Evolutionary conservation across 2,797 vertebrate species (phyloP).

Genomic region (Leptatherina wallacei): DNA sequence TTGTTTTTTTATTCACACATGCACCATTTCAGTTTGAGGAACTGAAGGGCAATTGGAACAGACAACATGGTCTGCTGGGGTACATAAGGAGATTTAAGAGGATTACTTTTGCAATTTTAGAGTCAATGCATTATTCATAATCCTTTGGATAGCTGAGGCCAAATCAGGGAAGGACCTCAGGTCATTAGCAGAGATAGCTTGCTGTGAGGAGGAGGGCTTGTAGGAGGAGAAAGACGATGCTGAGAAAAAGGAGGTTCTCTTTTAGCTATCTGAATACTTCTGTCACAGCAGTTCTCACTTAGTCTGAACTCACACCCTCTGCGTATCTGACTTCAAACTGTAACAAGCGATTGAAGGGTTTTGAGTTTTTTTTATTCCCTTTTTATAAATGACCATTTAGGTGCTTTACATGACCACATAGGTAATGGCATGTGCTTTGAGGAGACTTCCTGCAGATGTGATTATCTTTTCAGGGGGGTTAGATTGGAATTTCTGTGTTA

Average conservation of each 20-base stretch:
- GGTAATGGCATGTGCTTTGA: conserved; percentile 47
- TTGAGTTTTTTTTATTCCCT: conserved; percentile 44
- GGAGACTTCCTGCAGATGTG: conserved; percentile 69
- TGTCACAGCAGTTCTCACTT: conserved; percentile 62
- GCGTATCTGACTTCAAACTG: conserved; percentile 58
- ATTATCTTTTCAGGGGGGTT: conserved; percentile 70
- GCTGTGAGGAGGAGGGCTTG: conserved; percentile 57
- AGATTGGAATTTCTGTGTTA: conserved; percentile 71
- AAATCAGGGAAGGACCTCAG: conserved; percentile 83
- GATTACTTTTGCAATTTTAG: conserved; percentile 89
- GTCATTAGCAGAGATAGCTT: conserved; percentile 80
- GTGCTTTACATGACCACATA: conserved; percentile 59
- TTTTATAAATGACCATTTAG: conserved; percentile 63
- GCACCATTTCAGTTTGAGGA: conserved; percentile 66
- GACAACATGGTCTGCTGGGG: conserved; percentile 80
- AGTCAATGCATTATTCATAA: conserved; percentile 88
- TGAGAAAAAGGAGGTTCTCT: conserved; percentile 55
- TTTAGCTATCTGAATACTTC: conserved; percentile 54
- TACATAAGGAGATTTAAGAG: conserved; percentile 87
- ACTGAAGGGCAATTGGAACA: conserved; percentile 78
- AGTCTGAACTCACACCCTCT: conserved; percentile 25
- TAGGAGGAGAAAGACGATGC: conserved; percentile 48
- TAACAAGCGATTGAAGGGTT: conserved; percentile 55
- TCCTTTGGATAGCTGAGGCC: conserved; percentile 82
- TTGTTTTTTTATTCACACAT: conserved; percentile 29